Evolutionary conservation across 1,140 invertebrate genomes (phyloP).

Genomic region (Drosophila santomea): DNA sequence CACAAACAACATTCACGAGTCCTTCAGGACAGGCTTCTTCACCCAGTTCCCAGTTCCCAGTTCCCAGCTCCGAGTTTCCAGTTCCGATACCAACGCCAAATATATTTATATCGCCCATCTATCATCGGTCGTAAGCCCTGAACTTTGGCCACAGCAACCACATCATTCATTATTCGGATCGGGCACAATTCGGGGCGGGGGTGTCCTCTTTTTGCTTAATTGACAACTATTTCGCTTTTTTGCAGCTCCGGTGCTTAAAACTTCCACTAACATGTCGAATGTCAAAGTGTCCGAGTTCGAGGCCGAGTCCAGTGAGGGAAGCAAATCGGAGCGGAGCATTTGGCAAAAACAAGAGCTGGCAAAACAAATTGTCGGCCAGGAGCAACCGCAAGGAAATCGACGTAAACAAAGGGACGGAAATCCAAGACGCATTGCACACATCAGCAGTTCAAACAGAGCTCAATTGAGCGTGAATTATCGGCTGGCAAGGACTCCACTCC

Average conservation of each 20-base stretch:
- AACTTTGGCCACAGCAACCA: slow-evolving; percentile 48
- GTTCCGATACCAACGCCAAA: not conserved
- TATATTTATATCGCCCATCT: slow-evolving; percentile 39
- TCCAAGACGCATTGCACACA: slow-evolving; percentile 54
- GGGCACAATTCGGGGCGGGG: not conserved
- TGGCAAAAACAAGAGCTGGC: slow-evolving; percentile 10
- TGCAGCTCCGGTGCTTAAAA: slow-evolving; percentile 40
- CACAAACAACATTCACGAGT: slow-evolving; percentile 32
- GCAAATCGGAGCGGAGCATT: not conserved
- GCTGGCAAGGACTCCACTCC: slow-evolving; percentile 14
- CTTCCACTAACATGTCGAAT: slow-evolving; percentile 64
- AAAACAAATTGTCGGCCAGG: slow-evolving; percentile 37
- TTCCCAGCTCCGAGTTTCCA: not conserved
- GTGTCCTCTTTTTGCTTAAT: slow-evolving; percentile 56
- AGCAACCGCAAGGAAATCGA: slow-evolving; percentile 39
- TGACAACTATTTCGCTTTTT: slow-evolving; percentile 60
- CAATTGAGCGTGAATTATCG: slow-evolving; percentile 61
- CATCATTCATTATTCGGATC: slow-evolving; percentile 44
- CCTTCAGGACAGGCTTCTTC: not conserved
- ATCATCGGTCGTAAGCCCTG: slow-evolving; percentile 46
- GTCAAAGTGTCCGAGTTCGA: slow-evolving; percentile 58
- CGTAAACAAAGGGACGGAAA: slow-evolving; percentile 46
- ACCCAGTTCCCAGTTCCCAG: not conserved
- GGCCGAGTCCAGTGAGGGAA: not conserved
- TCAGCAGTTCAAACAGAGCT: slow-evolving; percentile 62